These are phyloP conservation scores for Muraenolepis orangiensis DNA, from an alignment of 2,797 vertebrate species.

Conservation along the genomic window DNA sequence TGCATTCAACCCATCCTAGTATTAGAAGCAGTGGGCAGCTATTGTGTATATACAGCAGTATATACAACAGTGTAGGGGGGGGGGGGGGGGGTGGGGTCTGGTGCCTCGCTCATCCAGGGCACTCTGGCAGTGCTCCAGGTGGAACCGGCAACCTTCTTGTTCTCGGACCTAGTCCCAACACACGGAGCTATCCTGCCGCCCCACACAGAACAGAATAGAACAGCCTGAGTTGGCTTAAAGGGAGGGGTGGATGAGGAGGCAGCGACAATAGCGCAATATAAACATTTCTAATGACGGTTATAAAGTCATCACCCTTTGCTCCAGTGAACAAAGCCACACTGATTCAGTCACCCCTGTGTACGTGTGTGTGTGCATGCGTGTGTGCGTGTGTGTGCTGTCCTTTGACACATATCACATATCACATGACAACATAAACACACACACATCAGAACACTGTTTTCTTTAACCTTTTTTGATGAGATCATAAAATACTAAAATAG, in stretches of 20 bases:
- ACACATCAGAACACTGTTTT: background rate
- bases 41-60: no score
- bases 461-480: background rate
- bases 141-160: no score
- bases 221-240: background rate
- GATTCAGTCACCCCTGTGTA: conserved; percentile 5
- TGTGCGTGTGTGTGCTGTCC: conserved; percentile 18
- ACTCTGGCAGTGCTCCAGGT: no score
- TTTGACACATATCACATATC: background rate
- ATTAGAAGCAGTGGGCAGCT: no score
- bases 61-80: no score
- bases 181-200: no score
- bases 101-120: no score
- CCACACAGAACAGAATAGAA: no score
- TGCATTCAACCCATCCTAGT: no score
- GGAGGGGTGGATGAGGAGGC: background rate
- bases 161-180: no score
- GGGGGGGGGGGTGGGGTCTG: no score
- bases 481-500: background rate
- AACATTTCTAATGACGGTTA: background rate
- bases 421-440: conserved; percentile 11
- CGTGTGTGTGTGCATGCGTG: conserved; percentile 13
- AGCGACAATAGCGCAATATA: background rate
- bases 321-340: conserved; percentile 16
- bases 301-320: conserved; percentile 45